phyloP scores from a whole-genome alignment of 2,888 invertebrate genomes.

The Sturmia bella region DNA sequence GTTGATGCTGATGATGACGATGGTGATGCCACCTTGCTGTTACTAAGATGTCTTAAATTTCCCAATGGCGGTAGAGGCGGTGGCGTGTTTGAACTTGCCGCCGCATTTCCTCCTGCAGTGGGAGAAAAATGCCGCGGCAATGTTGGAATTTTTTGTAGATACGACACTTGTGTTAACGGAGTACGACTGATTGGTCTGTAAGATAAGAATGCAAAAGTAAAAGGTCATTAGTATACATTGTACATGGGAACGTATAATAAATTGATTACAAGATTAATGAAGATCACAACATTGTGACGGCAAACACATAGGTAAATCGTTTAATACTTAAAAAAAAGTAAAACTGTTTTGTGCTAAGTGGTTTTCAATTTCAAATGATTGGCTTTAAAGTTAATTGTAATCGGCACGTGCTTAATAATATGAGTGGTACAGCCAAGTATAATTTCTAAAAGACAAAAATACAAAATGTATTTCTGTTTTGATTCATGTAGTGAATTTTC shows the following conservation, averaged over 20 bases:
- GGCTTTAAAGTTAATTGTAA: conserved; percentile 77
- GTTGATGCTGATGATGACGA: conserved; percentile 54
- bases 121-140: conserved; percentile 80
- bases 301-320: conserved; percentile 39
- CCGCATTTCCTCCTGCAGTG: conserved; percentile 61
- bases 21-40: conserved; percentile 59
- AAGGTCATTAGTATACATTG: not conserved
- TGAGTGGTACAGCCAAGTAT: conserved; percentile 46
- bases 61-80: conserved; percentile 63
- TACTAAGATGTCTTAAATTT: conserved; percentile 62
- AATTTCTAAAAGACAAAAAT: not conserved
- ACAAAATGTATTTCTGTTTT: not conserved
- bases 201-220: conserved; percentile 47
- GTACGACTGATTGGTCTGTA: conserved; percentile 81
- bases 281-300: conserved; percentile 51
- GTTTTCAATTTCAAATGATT: conserved; percentile 30
- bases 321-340: conserved; percentile 21
- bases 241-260: conserved; percentile 19
- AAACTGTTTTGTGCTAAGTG: conserved; percentile 25
- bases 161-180: conserved; percentile 80
- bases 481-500: not conserved
- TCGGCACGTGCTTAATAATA: too few species aligned
- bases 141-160: conserved; percentile 80
- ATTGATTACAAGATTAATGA: conserved; percentile 70
- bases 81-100: conserved; percentile 66